A percentile compares a stretch with the other conserved stretches of the same genome.
phyloP scores from a whole-genome alignment of 2,888 invertebrate genomes.

The Venustoraphidia nigricollis region DNA sequence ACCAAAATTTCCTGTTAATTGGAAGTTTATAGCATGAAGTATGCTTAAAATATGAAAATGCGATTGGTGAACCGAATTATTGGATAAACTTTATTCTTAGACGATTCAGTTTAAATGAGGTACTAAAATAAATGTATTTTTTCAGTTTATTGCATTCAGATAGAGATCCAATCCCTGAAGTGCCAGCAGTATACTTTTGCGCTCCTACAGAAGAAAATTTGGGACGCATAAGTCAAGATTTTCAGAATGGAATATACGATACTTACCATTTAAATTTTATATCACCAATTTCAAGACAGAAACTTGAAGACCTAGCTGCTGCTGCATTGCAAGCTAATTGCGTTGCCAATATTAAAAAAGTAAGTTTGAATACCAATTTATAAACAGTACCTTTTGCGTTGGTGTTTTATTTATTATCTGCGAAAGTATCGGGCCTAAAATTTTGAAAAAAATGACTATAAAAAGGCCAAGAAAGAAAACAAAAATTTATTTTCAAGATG shows the following conservation, averaged over 20 bases:
- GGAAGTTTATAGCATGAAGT: too few relatives aligned
- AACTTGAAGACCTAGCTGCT: slow-evolving; percentile 88
- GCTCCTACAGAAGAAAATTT: slow-evolving; percentile 93
- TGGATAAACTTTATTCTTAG: too few relatives aligned
- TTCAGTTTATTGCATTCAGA: slow-evolving; percentile 73
- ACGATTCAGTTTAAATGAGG: too few relatives aligned
- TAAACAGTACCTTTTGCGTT: too few relatives aligned
- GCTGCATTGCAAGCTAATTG: slow-evolving; percentile 82
- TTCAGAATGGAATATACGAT: slow-evolving; percentile 81
- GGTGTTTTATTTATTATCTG: too few relatives aligned
- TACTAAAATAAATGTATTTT: slow-evolving; percentile 7
- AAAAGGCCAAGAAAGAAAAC: too few relatives aligned
- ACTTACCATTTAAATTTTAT: slow-evolving; percentile 94
- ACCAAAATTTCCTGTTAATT: too few relatives aligned
- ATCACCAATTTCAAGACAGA: slow-evolving; percentile 83
- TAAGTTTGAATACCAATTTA: slow-evolving; percentile 17
- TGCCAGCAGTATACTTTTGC: slow-evolving; percentile 97
- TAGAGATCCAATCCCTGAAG: slow-evolving; percentile 90
- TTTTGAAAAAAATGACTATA: too few relatives aligned
- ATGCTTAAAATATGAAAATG: not conserved
- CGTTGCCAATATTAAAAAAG: slow-evolving; percentile 84
- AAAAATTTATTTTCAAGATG: too few relatives aligned
- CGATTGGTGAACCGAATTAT: not conserved
- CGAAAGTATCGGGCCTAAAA: too few relatives aligned
- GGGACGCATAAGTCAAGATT: slow-evolving; percentile 79